Evolutionary conservation across 2,888 invertebrate genomes (phyloP).

Genomic region (Macropis europaea): DNA sequence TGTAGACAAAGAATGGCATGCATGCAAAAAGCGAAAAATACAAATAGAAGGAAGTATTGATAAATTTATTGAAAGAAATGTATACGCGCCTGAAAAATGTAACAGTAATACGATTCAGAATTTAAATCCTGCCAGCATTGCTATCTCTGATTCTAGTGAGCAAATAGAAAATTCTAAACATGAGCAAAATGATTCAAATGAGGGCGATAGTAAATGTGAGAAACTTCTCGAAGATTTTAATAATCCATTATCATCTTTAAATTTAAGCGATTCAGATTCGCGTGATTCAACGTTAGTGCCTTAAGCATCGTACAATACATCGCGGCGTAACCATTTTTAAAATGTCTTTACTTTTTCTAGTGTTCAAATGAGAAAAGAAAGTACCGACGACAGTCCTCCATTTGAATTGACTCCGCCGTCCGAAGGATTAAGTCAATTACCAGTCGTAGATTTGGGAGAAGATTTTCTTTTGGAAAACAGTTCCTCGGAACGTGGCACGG

Average conservation of each 20-base stretch:
- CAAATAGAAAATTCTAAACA: neutral
- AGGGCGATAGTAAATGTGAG: neutral
- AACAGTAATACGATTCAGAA: neutral
- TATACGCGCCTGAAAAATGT: neutral
- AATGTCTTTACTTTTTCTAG: neutral
- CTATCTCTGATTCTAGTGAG: neutral
- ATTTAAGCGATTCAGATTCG: slow-evolving; percentile 71
- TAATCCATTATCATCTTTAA: slow-evolving; percentile 31
- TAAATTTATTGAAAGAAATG: neutral
- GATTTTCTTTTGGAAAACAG: slow-evolving; percentile 68
- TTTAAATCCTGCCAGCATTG: neutral
- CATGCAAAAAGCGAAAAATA: slow-evolving; percentile 66
- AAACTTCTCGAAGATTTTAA: neutral
- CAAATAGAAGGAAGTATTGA: neutral
- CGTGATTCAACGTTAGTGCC: slow-evolving; percentile 10
- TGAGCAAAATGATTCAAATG: neutral
- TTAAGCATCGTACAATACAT: neutral
- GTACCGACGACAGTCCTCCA: slow-evolving; percentile 12
- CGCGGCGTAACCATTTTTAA: neutral
- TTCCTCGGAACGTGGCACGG: neutral
- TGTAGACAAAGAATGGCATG: slow-evolving; percentile 49
- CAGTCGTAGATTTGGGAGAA: slow-evolving; percentile 74
- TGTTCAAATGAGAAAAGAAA: neutral
- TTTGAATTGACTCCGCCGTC: slow-evolving; percentile 3
- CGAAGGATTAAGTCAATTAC: slow-evolving; percentile 66